phyloP scores from a whole-genome alignment of 2,888 invertebrate species.

The Acanthosoma haemorrhoidale region DNA sequence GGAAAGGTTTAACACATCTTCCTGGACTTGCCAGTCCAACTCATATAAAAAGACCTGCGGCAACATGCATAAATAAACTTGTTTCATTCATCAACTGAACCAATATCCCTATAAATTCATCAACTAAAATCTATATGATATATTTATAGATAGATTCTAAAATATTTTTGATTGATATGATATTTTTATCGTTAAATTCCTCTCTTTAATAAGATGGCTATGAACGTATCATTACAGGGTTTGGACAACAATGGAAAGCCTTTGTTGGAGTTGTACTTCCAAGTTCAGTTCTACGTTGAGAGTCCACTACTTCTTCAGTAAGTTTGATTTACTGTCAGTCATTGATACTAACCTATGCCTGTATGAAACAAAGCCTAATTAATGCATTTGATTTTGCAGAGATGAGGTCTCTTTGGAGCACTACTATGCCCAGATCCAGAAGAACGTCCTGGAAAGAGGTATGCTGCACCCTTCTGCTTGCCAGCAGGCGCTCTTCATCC shows the following conservation, averaged over 20 bases:
- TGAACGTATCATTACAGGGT: slow-evolving; percentile 71
- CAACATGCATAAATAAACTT: too few species aligned
- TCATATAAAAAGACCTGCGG: too few species aligned
- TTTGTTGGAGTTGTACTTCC: slow-evolving; percentile 79
- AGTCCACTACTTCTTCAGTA: slow-evolving; percentile 78
- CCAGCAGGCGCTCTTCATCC: slow-evolving; percentile 65
- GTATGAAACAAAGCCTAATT: background rate
- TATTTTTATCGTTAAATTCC: too few species aligned
- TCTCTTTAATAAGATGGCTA: too few species aligned
- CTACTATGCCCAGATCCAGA: slow-evolving; percentile 90
- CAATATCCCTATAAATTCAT: too few species aligned
- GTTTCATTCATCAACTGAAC: too few species aligned
- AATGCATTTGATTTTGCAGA: slow-evolving; percentile 46
- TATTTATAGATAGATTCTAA: too few species aligned
- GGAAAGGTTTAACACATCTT: too few species aligned
- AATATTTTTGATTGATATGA: too few species aligned
- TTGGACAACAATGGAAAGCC: slow-evolving; percentile 86
- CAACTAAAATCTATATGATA: too few species aligned
- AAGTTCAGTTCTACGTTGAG: slow-evolving; percentile 91
- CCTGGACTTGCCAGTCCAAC: too few species aligned
- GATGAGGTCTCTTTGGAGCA: slow-evolving; percentile 88
- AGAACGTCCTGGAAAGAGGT: slow-evolving; percentile 64
- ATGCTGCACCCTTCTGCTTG: slow-evolving; percentile 56
- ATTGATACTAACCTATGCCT: background rate
- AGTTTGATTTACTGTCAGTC: slow-evolving; percentile 37